Evolutionary conservation across 2,797 vertebrate species (phyloP).

Genomic region (Xenentodon cancila): DNA sequence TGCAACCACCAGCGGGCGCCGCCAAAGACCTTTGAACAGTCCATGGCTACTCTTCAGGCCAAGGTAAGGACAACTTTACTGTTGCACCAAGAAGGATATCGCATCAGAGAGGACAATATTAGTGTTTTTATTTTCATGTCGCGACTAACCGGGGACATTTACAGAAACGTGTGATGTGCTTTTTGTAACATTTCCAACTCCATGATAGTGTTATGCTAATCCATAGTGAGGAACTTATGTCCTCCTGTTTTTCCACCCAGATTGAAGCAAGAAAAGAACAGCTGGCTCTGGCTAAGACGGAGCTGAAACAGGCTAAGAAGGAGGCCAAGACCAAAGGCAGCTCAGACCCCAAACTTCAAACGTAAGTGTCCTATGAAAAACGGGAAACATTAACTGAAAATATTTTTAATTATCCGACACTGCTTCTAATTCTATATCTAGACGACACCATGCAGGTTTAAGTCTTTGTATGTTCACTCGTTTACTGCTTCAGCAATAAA

Average conservation of each 20-base stretch:
- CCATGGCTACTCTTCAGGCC: conserved; percentile 81
- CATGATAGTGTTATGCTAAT: too few species aligned
- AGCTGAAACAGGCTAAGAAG: conserved; percentile 78
- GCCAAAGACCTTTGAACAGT: conserved; percentile 86
- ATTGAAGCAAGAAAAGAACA: conserved; percentile 77
- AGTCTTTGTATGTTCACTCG: too few species aligned
- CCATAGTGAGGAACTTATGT: not conserved
- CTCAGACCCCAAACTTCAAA: conserved; percentile 66
- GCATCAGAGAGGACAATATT: not conserved
- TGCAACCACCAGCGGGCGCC: conserved; percentile 87
- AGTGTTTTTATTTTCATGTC: not conserved
- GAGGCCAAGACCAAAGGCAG: conserved; percentile 72
- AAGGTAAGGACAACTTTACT: conserved; percentile 58
- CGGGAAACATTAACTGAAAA: not conserved
- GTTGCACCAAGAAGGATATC: not conserved
- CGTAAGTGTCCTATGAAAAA: conserved; percentile 60
- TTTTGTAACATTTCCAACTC: not conserved
- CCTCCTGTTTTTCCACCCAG: conserved; percentile 35
- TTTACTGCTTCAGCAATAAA: too few species aligned
- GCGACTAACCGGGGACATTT: not conserved
- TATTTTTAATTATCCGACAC: not conserved
- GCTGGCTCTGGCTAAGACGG: conserved; percentile 72
- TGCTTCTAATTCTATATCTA: too few species aligned
- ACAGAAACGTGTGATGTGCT: not conserved
- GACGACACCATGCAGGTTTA: too few species aligned